Evolutionary conservation across 1,140 invertebrate species (phyloP).

Genomic region (Drosophila lini): DNA sequence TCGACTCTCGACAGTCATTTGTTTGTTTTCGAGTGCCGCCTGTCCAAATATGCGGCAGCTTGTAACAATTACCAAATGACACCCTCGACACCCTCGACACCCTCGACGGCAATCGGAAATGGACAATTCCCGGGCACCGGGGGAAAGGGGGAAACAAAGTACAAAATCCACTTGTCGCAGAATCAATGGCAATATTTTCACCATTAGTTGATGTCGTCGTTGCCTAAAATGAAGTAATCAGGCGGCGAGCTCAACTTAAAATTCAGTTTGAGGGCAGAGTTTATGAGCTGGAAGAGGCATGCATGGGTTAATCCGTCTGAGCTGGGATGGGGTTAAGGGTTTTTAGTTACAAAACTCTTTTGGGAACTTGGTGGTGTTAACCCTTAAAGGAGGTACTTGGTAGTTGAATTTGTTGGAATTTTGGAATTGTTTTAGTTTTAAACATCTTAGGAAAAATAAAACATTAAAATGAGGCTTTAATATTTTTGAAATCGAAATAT

Average conservation of each 20-base stretch:
- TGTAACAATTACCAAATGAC: conserved; percentile 84
- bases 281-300: conserved; percentile 68
- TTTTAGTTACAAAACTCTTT: background rate
- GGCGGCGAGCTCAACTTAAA: conserved; percentile 57
- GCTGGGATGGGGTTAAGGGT: conserved; percentile 19
- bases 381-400: background rate
- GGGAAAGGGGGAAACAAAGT: too few species aligned
- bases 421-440: background rate
- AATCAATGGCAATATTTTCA: conserved; percentile 79
- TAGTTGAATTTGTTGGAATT: background rate
- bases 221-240: conserved; percentile 56
- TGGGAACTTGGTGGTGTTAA: background rate
- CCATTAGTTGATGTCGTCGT: conserved; percentile 60
- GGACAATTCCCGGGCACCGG: conserved; percentile 12
- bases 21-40: conserved; percentile 71
- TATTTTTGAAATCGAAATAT: background rate
- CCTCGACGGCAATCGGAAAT: conserved; percentile 36
- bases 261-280: conserved; percentile 55
- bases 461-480: background rate
- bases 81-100: conserved; percentile 75
- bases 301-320: conserved; percentile 5
- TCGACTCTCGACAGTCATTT: conserved; percentile 53
- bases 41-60: conserved; percentile 81
- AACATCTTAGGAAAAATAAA: background rate
- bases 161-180: conserved; percentile 69